A percentile compares a stretch with the other conserved stretches of the same genome.
Evolutionary conservation across 2,113 vertebrate species (phyloP).

Genomic region (Pachyramphus minor): DNA sequence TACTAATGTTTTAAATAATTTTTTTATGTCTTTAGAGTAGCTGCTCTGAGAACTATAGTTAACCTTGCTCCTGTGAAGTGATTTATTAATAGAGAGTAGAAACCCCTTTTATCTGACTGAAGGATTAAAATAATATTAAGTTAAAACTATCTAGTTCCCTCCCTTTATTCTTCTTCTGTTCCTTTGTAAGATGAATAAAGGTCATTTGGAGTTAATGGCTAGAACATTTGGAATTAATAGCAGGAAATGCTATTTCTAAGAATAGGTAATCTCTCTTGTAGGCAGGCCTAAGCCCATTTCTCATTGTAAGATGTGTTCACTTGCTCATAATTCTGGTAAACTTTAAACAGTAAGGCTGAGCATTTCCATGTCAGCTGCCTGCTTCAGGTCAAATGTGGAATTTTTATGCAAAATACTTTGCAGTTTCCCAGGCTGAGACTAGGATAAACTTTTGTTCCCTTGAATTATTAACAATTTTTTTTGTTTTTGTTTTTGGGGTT

Average conservation of each 20-base stretch:
- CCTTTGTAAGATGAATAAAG: neutral
- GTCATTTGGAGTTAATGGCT: slow-evolving; percentile 12
- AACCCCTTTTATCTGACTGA: neutral
- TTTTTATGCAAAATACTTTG: neutral
- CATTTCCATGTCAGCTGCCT: neutral
- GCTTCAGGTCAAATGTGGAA: neutral
- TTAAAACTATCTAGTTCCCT: neutral
- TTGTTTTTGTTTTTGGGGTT: neutral
- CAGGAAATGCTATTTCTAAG: slow-evolving; percentile 16
- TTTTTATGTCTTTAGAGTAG: neutral
- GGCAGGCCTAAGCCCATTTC: neutral
- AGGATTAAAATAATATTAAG: neutral
- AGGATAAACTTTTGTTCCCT: neutral
- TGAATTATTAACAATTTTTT: neutral
- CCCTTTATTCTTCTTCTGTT: neutral
- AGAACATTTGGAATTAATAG: neutral
- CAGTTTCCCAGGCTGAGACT: neutral
- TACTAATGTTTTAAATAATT: neutral
- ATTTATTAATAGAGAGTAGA: neutral
- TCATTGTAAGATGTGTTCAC: neutral
- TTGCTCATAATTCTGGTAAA: neutral
- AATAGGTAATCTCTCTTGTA: neutral
- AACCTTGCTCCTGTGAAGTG: neutral
- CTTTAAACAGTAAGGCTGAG: neutral
- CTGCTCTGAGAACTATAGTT: neutral